Evolutionary conservation across 2,888 invertebrate species (phyloP).

Genomic region (Apocheima hispidaria): DNA sequence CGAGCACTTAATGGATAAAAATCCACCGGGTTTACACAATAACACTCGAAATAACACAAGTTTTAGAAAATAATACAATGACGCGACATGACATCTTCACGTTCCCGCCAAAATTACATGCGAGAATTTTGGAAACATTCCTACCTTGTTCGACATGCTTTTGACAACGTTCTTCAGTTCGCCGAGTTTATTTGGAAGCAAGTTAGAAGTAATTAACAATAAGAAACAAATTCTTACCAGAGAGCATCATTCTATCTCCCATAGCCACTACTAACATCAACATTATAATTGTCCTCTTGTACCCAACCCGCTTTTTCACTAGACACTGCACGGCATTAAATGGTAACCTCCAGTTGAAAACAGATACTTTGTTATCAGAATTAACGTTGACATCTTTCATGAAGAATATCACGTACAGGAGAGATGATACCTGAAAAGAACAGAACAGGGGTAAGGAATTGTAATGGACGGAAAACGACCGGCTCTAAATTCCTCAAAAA

Average conservation of each 20-base stretch:
- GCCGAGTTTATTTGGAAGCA: too few relatives aligned
- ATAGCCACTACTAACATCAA: conserved; percentile 88
- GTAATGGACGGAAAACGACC: neutral
- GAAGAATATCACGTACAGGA: conserved; percentile 87
- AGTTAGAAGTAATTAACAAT: too few relatives aligned
- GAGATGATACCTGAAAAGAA: conserved; percentile 80
- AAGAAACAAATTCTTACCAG: conserved; percentile 57
- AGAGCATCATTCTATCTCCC: conserved; percentile 75
- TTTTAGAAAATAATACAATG: too few relatives aligned
- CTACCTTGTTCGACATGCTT: too few relatives aligned
- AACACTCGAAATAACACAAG: too few relatives aligned
- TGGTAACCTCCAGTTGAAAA: conserved; percentile 78
- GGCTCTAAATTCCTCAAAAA: conserved; percentile 4
- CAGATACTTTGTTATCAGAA: conserved; percentile 84
- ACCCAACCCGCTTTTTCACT: conserved; percentile 87
- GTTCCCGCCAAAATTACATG: too few relatives aligned
- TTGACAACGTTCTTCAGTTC: too few relatives aligned
- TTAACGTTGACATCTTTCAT: conserved; percentile 88
- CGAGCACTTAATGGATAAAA: too few relatives aligned
- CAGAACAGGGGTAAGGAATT: neutral
- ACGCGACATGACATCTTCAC: too few relatives aligned
- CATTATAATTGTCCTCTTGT: conserved; percentile 87
- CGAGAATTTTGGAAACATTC: too few relatives aligned
- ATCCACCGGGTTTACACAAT: too few relatives aligned
- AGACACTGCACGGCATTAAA: conserved; percentile 82